Conservation (phyloP, 2,888 invertebrate genomes). For the Cerastis rubricosa region DNA sequence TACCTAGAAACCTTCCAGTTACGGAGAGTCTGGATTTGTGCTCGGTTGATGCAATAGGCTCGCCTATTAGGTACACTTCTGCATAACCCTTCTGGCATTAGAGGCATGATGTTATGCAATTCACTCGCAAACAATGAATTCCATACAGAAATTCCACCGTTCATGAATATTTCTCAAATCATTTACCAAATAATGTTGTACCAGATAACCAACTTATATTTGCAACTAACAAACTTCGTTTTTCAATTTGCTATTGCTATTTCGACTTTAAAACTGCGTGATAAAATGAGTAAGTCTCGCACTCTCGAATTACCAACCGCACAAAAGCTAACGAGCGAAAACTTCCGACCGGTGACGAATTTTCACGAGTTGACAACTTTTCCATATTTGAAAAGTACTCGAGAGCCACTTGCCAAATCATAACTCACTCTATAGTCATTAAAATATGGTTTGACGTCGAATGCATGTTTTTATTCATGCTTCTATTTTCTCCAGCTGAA, state of each 20-base stretch:
- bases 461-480: conserved; percentile 44
- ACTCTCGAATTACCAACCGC: conserved; percentile 13
- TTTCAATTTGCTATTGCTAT: conserved; percentile 22
- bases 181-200: conserved; percentile 73
- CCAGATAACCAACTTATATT: conserved; percentile 41
- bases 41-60: background rate
- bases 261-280: background rate
- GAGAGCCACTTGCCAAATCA: conserved; percentile 46
- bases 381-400: conserved; percentile 72
- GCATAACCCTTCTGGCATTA: background rate
- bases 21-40: background rate
- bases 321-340: conserved; percentile 69
- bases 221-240: conserved; percentile 7
- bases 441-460: conserved; percentile 62
- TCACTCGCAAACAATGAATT: conserved; percentile 38
- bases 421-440: conserved; percentile 48
- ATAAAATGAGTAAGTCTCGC: conserved; percentile 25
- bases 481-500: conserved; percentile 55
- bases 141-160: conserved; percentile 44
- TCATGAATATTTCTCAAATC: conserved; percentile 75
- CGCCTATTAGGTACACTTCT: background rate
- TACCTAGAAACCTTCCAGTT: background rate
- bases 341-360: conserved; percentile 72
- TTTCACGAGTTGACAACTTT: conserved; percentile 70
- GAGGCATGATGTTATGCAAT: background rate